Evolutionary conservation across 2,113 vertebrate genomes (phyloP).

Genomic region (Cacatua alba): DNA sequence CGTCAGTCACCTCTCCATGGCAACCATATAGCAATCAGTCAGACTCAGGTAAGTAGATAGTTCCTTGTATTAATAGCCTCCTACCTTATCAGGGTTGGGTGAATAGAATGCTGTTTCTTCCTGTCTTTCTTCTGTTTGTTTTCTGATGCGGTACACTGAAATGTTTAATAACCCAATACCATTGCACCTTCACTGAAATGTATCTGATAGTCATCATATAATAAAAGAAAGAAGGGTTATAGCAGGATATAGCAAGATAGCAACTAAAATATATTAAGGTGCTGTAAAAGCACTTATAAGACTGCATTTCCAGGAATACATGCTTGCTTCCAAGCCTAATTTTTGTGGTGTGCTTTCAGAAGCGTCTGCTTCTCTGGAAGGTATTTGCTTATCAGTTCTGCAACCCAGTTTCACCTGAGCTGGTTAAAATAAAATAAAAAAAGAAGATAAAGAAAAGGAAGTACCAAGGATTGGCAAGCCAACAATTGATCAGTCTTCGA

Average conservation of each 20-base stretch:
- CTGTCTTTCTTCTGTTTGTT: not conserved
- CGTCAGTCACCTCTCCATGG: slow-evolving; percentile 83
- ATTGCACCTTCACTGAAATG: not conserved
- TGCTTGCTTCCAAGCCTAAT: not conserved
- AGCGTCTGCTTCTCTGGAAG: not conserved
- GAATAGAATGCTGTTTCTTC: not conserved
- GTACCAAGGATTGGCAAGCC: not conserved
- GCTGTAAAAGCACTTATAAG: not conserved
- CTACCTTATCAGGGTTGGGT: not conserved
- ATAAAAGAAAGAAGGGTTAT: not conserved
- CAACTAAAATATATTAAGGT: not conserved
- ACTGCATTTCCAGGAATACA: not conserved
- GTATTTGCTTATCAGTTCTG: not conserved
- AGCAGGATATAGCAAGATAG: not conserved
- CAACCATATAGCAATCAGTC: slow-evolving; percentile 80
- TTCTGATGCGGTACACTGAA: not conserved
- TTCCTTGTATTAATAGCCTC: not conserved
- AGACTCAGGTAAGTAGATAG: slow-evolving; percentile 79
- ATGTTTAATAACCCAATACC: not conserved
- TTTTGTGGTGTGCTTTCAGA: not conserved
- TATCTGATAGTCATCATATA: not conserved
- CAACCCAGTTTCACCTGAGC: not conserved
- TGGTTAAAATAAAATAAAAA: not conserved
- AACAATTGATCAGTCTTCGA: not conserved
- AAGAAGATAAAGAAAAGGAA: not conserved